Evolutionary conservation across 2,888 invertebrate species (phyloP).

Genomic region (Troilus luridus): DNA sequence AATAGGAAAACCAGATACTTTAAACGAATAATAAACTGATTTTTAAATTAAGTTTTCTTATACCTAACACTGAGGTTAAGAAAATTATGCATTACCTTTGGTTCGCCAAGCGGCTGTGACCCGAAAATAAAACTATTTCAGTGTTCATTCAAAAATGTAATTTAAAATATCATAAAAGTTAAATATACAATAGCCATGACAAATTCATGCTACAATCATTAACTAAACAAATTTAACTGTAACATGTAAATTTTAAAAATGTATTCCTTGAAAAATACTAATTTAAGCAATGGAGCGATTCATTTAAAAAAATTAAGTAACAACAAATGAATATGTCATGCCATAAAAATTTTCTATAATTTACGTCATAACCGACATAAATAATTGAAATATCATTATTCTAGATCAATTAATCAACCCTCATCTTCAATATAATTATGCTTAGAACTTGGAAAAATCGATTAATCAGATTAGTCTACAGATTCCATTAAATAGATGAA

Average conservation of each 20-base stretch:
- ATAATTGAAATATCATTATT: not conserved
- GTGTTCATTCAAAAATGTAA: conserved; percentile 53
- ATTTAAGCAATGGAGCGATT: not conserved
- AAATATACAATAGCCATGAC: conserved; percentile 47
- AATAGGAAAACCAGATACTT: conserved; percentile 9
- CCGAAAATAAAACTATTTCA: conserved; percentile 61
- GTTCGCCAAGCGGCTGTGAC: conserved; percentile 62
- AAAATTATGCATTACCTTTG: conserved; percentile 60
- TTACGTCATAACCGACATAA: not conserved
- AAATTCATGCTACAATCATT: conserved; percentile 41
- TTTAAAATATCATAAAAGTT: conserved; percentile 41
- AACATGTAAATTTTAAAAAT: not conserved
- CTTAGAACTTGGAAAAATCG: not conserved
- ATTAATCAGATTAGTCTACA: not conserved
- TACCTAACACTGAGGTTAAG: conserved; percentile 63
- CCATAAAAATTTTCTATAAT: not conserved
- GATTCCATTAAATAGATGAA: not conserved
- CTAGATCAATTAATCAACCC: not conserved
- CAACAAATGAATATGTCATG: conserved; percentile 1
- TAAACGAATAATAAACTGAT: conserved; percentile 36
- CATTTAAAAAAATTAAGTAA: not conserved
- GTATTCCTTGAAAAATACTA: not conserved
- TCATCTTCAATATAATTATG: not conserved
- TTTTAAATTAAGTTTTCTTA: conserved; percentile 56
- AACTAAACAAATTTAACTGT: not conserved